A percentile compares a stretch with the other conserved stretches of the same genome.
Evolutionary conservation across 2,888 invertebrate species (phyloP).

Genomic region (Sericinus montela): DNA sequence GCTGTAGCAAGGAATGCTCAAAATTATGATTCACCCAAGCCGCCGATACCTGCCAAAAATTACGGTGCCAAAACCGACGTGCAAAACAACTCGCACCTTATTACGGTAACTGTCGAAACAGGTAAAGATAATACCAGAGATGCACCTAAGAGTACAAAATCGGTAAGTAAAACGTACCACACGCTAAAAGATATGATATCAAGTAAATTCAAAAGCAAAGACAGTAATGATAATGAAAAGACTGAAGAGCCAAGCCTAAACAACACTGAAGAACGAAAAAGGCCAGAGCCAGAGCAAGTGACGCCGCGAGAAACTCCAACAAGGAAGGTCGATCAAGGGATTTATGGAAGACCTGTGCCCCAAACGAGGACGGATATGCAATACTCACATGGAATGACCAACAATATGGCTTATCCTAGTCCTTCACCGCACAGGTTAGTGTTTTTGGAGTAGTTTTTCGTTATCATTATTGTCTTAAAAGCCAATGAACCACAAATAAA

Average conservation of each 20-base stretch:
- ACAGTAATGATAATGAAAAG: slow-evolving; percentile 76
- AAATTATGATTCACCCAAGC: slow-evolving; percentile 66
- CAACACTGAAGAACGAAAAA: slow-evolving; percentile 80
- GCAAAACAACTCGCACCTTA: slow-evolving; percentile 70
- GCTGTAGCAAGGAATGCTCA: slow-evolving; percentile 60
- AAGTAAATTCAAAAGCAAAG: slow-evolving; percentile 85
- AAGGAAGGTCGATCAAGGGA: slow-evolving; percentile 79
- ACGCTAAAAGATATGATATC: slow-evolving; percentile 91
- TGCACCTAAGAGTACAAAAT: slow-evolving; percentile 79
- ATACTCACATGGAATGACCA: slow-evolving; percentile 55
- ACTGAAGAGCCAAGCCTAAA: slow-evolving; percentile 77
- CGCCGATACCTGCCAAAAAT: slow-evolving; percentile 72
- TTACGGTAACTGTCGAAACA: slow-evolving; percentile 80
- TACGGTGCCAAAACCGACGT: slow-evolving; percentile 52
- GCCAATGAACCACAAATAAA: too few species aligned
- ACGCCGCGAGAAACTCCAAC: slow-evolving; percentile 63
- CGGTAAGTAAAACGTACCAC: slow-evolving; percentile 89
- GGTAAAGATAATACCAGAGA: slow-evolving; percentile 79
- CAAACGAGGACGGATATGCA: slow-evolving; percentile 73
- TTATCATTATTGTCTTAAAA: too few species aligned
- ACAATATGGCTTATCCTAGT: slow-evolving; percentile 67
- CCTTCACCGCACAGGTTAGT: slow-evolving; percentile 68
- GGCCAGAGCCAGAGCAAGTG: slow-evolving; percentile 61
- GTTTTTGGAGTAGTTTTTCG: too few species aligned
- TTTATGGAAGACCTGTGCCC: slow-evolving; percentile 80